phyloP scores from a whole-genome alignment of 1,140 invertebrate species.

The Brachionus asplanchnoidis region DNA sequence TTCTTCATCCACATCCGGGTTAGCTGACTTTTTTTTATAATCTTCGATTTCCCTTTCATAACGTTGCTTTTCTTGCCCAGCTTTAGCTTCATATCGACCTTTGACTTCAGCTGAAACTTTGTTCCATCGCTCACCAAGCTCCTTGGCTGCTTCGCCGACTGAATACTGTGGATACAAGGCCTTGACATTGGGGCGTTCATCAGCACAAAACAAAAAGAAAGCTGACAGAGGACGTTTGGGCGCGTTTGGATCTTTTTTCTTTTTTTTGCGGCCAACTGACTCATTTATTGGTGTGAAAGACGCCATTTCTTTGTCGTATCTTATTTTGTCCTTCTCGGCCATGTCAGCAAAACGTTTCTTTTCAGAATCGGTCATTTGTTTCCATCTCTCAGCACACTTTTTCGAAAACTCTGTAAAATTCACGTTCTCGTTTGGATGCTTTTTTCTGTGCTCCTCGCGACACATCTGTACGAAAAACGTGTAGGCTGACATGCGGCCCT shows the following conservation, averaged over 20 bases:
- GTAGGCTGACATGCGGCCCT: slow-evolving; percentile 96
- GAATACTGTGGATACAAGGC: slow-evolving; percentile 82
- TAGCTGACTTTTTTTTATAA: slow-evolving; percentile 3
- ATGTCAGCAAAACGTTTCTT: slow-evolving; percentile 97
- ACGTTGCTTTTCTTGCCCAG: slow-evolving; percentile 88
- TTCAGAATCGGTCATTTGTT: slow-evolving; percentile 96
- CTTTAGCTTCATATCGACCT: slow-evolving; percentile 82
- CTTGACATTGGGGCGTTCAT: slow-evolving; percentile 88
- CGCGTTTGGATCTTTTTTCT: slow-evolving; percentile 90
- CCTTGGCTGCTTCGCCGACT: slow-evolving; percentile 95
- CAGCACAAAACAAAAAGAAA: slow-evolving; percentile 99
- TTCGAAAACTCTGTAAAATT: slow-evolving; percentile 98
- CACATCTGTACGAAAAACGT: slow-evolving; percentile 99
- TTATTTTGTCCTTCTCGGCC: slow-evolving; percentile 91
- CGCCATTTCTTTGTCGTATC: slow-evolving; percentile 92
- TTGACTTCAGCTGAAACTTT: slow-evolving; percentile 74
- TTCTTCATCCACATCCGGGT: not conserved
- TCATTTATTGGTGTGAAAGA: slow-evolving; percentile 80
- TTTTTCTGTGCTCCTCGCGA: slow-evolving; percentile 92
- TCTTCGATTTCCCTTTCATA: slow-evolving; percentile 66
- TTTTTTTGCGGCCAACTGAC: slow-evolving; percentile 65
- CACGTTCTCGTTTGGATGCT: slow-evolving; percentile 95
- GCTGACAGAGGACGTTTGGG: slow-evolving; percentile 95
- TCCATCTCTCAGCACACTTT: slow-evolving; percentile 98
- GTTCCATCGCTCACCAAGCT: slow-evolving; percentile 89